phyloP scores from a whole-genome alignment of 1,140 invertebrate genomes.

The Argopecten irradians region DNA sequence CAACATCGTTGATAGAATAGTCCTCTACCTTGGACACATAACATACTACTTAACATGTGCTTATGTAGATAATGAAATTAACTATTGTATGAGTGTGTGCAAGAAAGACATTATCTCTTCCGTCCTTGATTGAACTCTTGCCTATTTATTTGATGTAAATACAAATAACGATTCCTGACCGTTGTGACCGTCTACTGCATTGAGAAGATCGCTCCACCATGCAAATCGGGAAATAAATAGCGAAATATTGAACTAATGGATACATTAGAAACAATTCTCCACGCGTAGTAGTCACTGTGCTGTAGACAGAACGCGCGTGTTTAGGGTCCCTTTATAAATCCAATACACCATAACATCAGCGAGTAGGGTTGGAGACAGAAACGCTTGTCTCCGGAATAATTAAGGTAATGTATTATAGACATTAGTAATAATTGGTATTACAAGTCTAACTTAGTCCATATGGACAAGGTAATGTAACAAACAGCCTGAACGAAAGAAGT shows the following conservation, averaged over 20 bases:
- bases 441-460: background rate
- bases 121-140: background rate
- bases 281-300: background rate
- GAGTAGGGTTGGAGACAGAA: background rate
- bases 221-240: conserved; percentile 5
- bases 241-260: background rate
- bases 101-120: background rate
- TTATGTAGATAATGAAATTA: background rate
- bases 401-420: conserved; percentile 2
- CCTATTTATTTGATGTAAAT: background rate
- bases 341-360: background rate
- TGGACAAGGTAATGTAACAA: background rate
- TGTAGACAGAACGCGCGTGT: background rate
- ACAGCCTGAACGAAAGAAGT: background rate
- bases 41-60: too few relatives aligned
- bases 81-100: background rate
- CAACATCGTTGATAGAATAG: too few relatives aligned
- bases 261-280: background rate
- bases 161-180: background rate
- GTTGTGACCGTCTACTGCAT: background rate
- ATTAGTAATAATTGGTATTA: background rate
- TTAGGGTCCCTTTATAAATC: conserved; percentile 1
- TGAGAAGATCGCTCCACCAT: background rate
- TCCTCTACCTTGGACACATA: too few relatives aligned
- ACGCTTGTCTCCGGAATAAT: background rate